Conservation (phyloP, 2,113 vertebrate species). For the Mugil cephalus region DNA sequence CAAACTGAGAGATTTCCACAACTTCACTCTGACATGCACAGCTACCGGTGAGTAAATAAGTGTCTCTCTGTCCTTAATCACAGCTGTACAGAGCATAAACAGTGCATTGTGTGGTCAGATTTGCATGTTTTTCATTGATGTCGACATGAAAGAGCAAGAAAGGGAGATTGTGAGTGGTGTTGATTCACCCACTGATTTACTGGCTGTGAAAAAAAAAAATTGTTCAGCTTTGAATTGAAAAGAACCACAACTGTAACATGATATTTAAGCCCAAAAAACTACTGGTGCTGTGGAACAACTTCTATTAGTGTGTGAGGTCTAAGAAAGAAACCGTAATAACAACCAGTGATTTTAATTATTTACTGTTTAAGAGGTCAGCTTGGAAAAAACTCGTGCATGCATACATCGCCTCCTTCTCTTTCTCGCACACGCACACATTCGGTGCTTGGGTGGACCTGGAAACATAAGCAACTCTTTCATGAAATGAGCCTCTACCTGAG, state of each 20-base stretch:
- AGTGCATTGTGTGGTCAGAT: background rate
- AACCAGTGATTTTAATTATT: background rate
- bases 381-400: conserved; percentile 31
- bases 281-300: background rate
- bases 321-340: background rate
- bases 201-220: background rate
- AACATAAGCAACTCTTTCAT: conserved; percentile 82
- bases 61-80: background rate
- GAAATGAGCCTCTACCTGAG: conserved; percentile 77
- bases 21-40: conserved; percentile 19
- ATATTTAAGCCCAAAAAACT: background rate
- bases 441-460: conserved; percentile 65
- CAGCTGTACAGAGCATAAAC: background rate
- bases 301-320: background rate
- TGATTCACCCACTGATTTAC: background rate
- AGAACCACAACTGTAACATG: background rate
- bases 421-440: conserved; percentile 30
- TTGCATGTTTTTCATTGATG: conserved; percentile 9
- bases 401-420: background rate
- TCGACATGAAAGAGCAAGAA: background rate
- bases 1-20: background rate
- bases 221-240: background rate
- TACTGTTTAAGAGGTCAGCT: conserved; percentile 19
- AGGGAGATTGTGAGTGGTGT: background rate
- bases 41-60: conserved; percentile 52